Conservation (phyloP, 2,888 invertebrate genomes). For the Lordiphosa fenestrarum region DNA sequence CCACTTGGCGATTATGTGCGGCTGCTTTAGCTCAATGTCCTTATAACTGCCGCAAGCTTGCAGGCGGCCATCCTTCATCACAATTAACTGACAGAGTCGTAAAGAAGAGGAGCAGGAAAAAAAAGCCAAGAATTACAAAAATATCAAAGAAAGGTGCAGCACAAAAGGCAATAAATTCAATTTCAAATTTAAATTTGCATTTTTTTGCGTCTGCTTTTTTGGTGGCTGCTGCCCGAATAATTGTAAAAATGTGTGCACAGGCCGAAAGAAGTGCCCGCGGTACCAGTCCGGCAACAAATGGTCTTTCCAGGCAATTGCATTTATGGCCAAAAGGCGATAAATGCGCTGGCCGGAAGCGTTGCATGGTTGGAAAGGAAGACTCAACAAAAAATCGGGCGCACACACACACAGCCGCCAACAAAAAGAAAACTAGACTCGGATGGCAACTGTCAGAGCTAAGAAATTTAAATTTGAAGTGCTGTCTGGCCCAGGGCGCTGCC, state of each 20-base stretch:
- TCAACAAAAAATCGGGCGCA: conserved; percentile 7
- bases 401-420: conserved; percentile 8
- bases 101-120: conserved; percentile 10
- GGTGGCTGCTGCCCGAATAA: conserved; percentile 46
- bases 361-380: conserved; percentile 9
- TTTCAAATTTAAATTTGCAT: conserved; percentile 64
- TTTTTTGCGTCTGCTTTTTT: conserved; percentile 32
- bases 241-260: conserved; percentile 49
- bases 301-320: conserved; percentile 66
- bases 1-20: conserved; percentile 82
- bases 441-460: conserved; percentile 35
- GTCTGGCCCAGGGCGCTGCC: conserved; percentile 25
- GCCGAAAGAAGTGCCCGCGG: conserved; percentile 13
- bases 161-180: conserved; percentile 50
- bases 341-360: conserved; percentile 30
- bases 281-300: conserved; percentile 49
- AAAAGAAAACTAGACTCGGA: conserved; percentile 11
- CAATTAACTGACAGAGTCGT: conserved; percentile 83
- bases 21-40: conserved; percentile 82
- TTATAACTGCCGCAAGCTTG: conserved; percentile 84
- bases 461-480: conserved; percentile 59
- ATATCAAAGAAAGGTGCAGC: conserved; percentile 33
- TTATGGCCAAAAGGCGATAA: conserved; percentile 66
- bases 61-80: conserved; percentile 87
- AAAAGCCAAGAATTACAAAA: conserved; percentile 23